Percentiles rank a stretch among this genome's conserved stretches.
Evolutionary conservation across 2,797 vertebrate genomes (phyloP).

Genomic region (Intellagama lesueurii): DNA sequence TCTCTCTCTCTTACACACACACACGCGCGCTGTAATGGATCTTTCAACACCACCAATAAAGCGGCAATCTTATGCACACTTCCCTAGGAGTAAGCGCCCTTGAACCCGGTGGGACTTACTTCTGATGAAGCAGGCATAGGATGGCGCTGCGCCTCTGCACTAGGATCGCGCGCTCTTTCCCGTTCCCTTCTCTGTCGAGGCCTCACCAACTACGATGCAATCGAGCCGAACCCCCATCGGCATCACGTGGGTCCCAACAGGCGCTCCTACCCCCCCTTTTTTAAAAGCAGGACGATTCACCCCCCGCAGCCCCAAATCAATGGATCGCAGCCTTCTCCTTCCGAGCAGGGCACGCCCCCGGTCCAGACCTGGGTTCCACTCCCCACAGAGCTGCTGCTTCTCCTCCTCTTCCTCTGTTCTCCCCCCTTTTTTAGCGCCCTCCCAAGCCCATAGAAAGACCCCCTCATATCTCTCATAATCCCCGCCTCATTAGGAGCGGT

Average conservation of each 20-base stretch:
- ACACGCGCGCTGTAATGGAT: too few species aligned
- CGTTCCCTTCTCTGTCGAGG: not conserved
- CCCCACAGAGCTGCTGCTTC: too few species aligned
- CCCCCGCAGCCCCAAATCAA: not conserved
- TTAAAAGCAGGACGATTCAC: too few species aligned
- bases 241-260: too few species aligned
- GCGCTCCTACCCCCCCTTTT: too few species aligned
- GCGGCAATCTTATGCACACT: not conserved
- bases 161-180: too few species aligned
- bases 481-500: not conserved
- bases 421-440: not conserved
- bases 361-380: rapidly evolving
- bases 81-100: not conserved
- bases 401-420: too few species aligned
- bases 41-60: not conserved
- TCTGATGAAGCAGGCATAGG: not conserved
- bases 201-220: not conserved
- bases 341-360: not conserved
- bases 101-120: not conserved
- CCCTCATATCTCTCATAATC: not conserved
- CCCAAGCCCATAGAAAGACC: not conserved
- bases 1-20: not conserved
- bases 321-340: not conserved
- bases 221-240: too few species aligned
- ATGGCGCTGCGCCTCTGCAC: not conserved